These are phyloP conservation scores for Myotis myotis DNA, from an alignment of 2,797 vertebrate species.

Conservation along the genomic window DNA sequence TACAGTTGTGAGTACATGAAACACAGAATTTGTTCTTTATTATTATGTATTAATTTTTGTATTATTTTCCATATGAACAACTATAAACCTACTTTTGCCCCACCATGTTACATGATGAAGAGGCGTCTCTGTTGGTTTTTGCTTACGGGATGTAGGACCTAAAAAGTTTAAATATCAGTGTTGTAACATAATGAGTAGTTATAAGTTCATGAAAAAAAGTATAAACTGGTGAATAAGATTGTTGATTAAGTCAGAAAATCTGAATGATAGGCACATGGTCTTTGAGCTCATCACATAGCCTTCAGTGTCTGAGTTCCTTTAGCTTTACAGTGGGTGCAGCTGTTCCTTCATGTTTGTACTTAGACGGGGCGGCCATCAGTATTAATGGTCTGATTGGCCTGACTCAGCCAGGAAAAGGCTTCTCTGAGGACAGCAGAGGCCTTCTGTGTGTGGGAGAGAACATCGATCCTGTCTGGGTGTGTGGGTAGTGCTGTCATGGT, in stretches of 20 bases:
- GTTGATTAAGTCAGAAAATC: not conserved
- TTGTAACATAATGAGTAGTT: not conserved
- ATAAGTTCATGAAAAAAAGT: not conserved
- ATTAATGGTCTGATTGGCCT: not conserved
- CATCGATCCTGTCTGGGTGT: not conserved
- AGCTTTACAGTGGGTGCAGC: not conserved
- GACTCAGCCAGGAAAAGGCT: not conserved
- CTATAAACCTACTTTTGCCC: not conserved
- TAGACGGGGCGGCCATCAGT: not conserved
- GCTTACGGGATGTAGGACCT: not conserved
- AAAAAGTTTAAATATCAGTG: not conserved
- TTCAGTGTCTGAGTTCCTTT: not conserved
- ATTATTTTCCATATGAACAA: not conserved
- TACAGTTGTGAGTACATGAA: not conserved
- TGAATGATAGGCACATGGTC: not conserved
- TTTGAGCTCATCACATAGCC: not conserved
- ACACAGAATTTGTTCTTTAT: not conserved
- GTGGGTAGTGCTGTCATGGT: not conserved
- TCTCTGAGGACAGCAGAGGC: not conserved
- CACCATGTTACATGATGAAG: not conserved
- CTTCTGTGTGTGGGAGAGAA: not conserved
- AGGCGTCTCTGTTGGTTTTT: not conserved
- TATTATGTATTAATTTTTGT: not conserved
- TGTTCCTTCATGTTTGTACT: not conserved
- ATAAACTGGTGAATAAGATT: not conserved